Conservation (phyloP, 2,113 vertebrate genomes). For the Dasyurus viverrinus region DNA sequence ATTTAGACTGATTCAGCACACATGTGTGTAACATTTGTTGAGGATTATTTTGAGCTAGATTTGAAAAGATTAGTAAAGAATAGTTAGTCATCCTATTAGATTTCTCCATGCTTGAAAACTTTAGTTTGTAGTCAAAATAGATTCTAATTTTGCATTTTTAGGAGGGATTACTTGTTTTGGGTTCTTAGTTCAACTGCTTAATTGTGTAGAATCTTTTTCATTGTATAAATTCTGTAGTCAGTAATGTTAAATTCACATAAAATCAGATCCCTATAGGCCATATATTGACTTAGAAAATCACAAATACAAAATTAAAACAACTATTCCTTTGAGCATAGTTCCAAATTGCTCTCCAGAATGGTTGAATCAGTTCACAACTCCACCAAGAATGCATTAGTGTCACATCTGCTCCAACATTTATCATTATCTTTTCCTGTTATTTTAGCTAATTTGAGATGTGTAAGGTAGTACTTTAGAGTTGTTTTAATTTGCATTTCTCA, state of each 20-base stretch:
- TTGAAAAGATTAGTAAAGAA: slow-evolving; percentile 74
- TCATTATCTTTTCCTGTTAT: too few relatives aligned
- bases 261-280: background rate
- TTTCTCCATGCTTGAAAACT: slow-evolving; percentile 59
- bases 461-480: too few relatives aligned
- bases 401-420: too few relatives aligned
- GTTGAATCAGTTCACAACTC: too few relatives aligned
- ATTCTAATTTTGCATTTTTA: slow-evolving; percentile 57
- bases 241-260: background rate
- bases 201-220: background rate
- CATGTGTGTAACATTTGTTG: slow-evolving; percentile 51
- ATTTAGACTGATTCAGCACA: background rate
- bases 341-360: too few relatives aligned
- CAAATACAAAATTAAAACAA: too few relatives aligned
- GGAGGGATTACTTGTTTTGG: slow-evolving; percentile 47
- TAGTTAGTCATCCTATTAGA: slow-evolving; percentile 66
- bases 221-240: slow-evolving; percentile 29
- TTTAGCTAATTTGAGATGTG: too few relatives aligned
- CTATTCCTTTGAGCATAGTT: too few relatives aligned
- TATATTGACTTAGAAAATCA: background rate
- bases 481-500: too few relatives aligned
- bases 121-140: slow-evolving; percentile 59
- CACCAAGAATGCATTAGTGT: too few relatives aligned
- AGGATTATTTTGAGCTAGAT: slow-evolving; percentile 70
- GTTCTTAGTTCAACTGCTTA: slow-evolving; percentile 53